phyloP scores from a whole-genome alignment of 2,888 invertebrate genomes.

The Synergus laeviventris region DNA sequence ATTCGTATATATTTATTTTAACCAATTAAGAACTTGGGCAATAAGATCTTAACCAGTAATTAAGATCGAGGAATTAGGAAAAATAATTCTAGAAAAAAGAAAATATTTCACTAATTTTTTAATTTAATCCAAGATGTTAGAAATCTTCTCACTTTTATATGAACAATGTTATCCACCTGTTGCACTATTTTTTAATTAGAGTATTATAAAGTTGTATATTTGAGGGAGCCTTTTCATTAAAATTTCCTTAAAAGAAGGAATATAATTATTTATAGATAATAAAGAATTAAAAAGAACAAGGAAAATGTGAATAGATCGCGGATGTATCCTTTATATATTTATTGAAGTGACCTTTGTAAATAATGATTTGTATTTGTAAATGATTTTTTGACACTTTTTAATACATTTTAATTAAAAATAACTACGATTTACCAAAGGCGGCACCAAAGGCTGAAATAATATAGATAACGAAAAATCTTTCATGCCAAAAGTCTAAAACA shows the following conservation, averaged over 20 bases:
- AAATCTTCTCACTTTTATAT: slow-evolving; percentile 40
- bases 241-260: not conserved
- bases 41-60: too few species aligned
- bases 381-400: not conserved
- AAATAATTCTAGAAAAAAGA: not conserved
- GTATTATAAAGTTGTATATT: slow-evolving; percentile 2
- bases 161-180: not conserved
- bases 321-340: not conserved
- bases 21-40: not conserved
- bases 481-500: not conserved
- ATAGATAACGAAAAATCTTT: slow-evolving; percentile 12
- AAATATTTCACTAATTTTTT: not conserved
- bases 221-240: slow-evolving; percentile 6
- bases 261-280: not conserved
- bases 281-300: not conserved
- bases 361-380: slow-evolving; percentile 10
- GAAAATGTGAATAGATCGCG: not conserved
- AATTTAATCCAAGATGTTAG: slow-evolving; percentile 22
- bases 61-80: not conserved
- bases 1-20: not conserved
- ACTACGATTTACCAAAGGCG: slow-evolving; percentile 7
- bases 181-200: slow-evolving; percentile 23
- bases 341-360: slow-evolving; percentile 24
- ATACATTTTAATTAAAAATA: not conserved
- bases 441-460: slow-evolving; percentile 14